phyloP scores from a whole-genome alignment of 2,113 vertebrate species.

The Orthochromis indermauri region DNA sequence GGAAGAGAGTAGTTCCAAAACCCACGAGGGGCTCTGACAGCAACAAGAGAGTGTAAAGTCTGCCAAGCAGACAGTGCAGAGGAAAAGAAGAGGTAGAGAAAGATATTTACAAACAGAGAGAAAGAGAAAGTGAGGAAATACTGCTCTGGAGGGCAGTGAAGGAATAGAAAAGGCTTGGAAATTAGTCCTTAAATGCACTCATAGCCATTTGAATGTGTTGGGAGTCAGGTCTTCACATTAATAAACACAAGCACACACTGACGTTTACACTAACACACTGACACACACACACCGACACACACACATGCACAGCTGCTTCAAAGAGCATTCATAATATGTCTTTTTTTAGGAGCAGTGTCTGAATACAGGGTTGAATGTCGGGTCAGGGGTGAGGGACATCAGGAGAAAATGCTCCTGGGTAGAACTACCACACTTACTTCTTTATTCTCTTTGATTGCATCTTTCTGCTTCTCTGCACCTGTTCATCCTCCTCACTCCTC shows the following conservation, averaged over 20 bases:
- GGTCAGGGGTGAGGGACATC: slow-evolving; percentile 20
- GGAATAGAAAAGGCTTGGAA: not conserved
- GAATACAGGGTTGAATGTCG: not conserved
- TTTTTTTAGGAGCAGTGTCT: not conserved
- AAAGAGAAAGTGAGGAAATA: not conserved
- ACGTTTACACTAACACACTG: not conserved
- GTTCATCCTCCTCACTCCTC: not conserved
- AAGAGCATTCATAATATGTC: not conserved
- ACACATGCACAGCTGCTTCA: not conserved
- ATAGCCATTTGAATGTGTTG: not conserved
- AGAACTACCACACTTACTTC: slow-evolving; percentile 1
- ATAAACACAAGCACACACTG: not conserved
- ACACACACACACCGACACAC: not conserved
- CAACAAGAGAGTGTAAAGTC: not conserved
- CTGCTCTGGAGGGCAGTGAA: not conserved
- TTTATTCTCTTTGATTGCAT: slow-evolving; percentile 40
- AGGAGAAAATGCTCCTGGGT: slow-evolving; percentile 13
- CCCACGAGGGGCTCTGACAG: slow-evolving; percentile 24
- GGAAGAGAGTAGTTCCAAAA: slow-evolving; percentile 25
- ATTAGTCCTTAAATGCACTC: not conserved
- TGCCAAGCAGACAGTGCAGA: slow-evolving; percentile 23
- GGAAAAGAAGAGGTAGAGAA: not conserved
- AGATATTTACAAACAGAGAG: not conserved
- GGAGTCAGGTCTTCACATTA: not conserved
- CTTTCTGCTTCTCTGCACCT: slow-evolving; percentile 12